Conservation (phyloP, 1,140 invertebrate species). For the Arion vulgaris region DNA sequence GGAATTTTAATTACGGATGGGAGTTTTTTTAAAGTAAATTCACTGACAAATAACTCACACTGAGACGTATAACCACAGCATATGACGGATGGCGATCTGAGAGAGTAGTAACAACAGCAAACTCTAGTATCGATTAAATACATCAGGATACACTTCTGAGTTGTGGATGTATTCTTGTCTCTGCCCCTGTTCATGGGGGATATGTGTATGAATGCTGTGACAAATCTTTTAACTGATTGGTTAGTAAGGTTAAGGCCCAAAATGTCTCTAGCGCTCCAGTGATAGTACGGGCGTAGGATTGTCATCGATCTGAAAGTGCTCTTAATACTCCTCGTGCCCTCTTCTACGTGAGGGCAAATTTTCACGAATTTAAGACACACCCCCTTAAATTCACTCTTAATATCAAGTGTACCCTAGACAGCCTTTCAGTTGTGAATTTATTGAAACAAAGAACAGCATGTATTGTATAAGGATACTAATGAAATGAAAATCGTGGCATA, state of each 20-base stretch:
- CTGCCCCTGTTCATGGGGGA: background rate
- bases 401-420: background rate
- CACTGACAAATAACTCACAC: too few species aligned
- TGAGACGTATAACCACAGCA: too few species aligned
- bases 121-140: background rate
- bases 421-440: too few species aligned
- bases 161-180: background rate
- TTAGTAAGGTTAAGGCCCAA: constrained; percentile 1
- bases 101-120: background rate
- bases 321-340: constrained; percentile 1
- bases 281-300: background rate
- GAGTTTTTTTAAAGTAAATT: too few species aligned
- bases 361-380: constrained; percentile 24
- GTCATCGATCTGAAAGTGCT: constrained; percentile 16
- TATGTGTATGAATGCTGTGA: background rate
- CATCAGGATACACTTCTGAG: too few species aligned
- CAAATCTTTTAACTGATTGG: constrained; percentile 20
- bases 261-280: background rate
- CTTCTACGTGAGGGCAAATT: constrained; percentile 10
- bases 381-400: constrained; percentile 7
- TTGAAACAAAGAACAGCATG: too few species aligned
- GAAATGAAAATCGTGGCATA: too few species aligned
- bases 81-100: background rate
- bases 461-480: too few species aligned
- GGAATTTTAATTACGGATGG: too few species aligned